phyloP scores from a whole-genome alignment of 2,888 invertebrate species.

The Pollenia angustigena region DNA sequence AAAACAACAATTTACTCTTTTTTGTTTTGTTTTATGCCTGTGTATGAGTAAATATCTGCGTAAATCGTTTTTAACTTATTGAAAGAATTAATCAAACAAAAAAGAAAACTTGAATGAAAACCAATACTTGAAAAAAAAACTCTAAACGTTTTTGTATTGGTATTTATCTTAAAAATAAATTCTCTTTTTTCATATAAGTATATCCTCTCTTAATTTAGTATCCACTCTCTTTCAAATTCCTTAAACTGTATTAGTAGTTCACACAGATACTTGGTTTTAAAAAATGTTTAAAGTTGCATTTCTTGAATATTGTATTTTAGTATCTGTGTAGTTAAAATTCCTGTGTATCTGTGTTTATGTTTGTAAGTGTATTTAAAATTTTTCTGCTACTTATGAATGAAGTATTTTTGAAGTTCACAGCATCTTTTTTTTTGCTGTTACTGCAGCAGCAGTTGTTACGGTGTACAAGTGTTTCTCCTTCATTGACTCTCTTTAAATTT shows the following conservation, averaged over 20 bases:
- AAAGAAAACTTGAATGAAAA: conserved; percentile 80
- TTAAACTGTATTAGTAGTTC: background rate
- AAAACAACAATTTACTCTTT: conserved; percentile 35
- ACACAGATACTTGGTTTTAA: conserved; percentile 7
- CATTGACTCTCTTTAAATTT: conserved; percentile 28
- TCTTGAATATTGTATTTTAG: background rate
- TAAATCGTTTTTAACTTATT: conserved; percentile 21
- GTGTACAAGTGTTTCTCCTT: conserved; percentile 55
- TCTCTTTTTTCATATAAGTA: conserved; percentile 7
- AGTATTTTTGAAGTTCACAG: conserved; percentile 73
- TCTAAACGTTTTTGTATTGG: conserved; percentile 33
- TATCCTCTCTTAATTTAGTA: conserved; percentile 21
- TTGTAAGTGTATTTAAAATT: conserved; percentile 29
- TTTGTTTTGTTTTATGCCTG: conserved; percentile 1
- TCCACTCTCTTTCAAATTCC: conserved; percentile 1
- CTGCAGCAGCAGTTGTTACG: conserved; percentile 39
- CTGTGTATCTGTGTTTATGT: conserved; percentile 35
- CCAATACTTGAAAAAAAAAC: conserved; percentile 74
- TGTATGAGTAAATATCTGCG: conserved; percentile 12
- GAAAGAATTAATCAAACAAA: conserved; percentile 40
- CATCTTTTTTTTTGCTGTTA: conserved; percentile 40
- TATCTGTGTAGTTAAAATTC: background rate
- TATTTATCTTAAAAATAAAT: conserved; percentile 42
- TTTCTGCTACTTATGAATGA: conserved; percentile 69
- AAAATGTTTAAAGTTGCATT: conserved; percentile 36